Percentiles rank a stretch among this genome's conserved stretches.
Conservation (phyloP, 2,888 invertebrate species). For the Mythimna impura region DNA sequence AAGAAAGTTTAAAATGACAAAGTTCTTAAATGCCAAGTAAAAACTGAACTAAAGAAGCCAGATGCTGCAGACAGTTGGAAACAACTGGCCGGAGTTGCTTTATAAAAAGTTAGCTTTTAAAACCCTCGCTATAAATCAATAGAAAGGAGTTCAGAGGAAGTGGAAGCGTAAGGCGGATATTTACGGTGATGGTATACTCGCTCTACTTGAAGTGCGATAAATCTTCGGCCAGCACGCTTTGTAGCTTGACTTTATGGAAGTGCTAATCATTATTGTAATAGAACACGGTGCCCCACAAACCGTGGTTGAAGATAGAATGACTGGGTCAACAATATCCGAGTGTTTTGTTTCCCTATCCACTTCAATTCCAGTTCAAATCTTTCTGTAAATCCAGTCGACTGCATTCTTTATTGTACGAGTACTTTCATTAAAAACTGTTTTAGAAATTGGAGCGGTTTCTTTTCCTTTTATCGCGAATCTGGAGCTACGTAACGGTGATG, state of each 20-base stretch:
- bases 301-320: constrained; percentile 44
- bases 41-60: constrained; percentile 86
- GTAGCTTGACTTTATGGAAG: constrained; percentile 80
- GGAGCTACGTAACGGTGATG: constrained; percentile 55
- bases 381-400: constrained; percentile 27
- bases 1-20: constrained; percentile 84
- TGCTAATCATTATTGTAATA: constrained; percentile 75
- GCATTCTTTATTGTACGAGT: constrained; percentile 33
- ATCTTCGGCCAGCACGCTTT: constrained; percentile 80
- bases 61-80: constrained; percentile 89
- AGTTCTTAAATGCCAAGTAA: constrained; percentile 82
- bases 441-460: constrained; percentile 47
- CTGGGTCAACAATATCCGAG: constrained; percentile 39
- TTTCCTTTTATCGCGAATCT: constrained; percentile 58
- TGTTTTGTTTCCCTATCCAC: constrained; percentile 24
- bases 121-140: constrained; percentile 88
- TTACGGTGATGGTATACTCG: constrained; percentile 83
- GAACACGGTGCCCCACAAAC: constrained; percentile 48
- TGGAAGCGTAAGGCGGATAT: constrained; percentile 84
- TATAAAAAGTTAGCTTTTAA: constrained; percentile 89
- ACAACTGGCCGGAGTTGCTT: constrained; percentile 86
- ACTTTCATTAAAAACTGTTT: constrained; percentile 37
- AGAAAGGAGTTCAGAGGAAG: constrained; percentile 84
- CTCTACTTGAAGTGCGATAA: constrained; percentile 78
- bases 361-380: constrained; percentile 24